phyloP scores from a whole-genome alignment of 2,888 invertebrate species.

The Xylocampa areola region DNA sequence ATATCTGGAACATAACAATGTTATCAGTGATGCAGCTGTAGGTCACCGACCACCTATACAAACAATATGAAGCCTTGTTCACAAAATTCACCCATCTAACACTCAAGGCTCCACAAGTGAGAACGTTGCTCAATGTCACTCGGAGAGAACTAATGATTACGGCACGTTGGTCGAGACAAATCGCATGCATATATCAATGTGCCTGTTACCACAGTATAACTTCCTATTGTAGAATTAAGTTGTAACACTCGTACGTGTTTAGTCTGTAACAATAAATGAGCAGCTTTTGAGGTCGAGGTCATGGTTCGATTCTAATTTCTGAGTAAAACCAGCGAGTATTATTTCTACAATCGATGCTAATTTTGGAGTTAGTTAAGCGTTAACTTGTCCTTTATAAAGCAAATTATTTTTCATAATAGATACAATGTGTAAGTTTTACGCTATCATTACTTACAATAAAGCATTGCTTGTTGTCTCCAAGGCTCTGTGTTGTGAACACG shows the following conservation, averaged over 20 bases:
- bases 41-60: slow-evolving; percentile 52
- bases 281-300: slow-evolving; percentile 53
- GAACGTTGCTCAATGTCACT: slow-evolving; percentile 75
- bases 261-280: slow-evolving; percentile 36
- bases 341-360: slow-evolving; percentile 21
- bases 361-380: slow-evolving; percentile 19
- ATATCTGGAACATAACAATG: slow-evolving; percentile 66
- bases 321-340: slow-evolving; percentile 30
- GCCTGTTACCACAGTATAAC: slow-evolving; percentile 34
- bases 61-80: slow-evolving; percentile 70
- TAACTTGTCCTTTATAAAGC: neutral
- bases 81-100: slow-evolving; percentile 63
- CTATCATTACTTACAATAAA: neutral
- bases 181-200: slow-evolving; percentile 53
- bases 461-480: neutral
- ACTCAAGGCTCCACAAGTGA: slow-evolving; percentile 73
- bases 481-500: neutral
- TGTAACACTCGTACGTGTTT: slow-evolving; percentile 38
- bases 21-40: slow-evolving; percentile 66
- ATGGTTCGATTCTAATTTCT: slow-evolving; percentile 23
- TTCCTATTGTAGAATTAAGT: slow-evolving; percentile 55
- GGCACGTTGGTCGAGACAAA: slow-evolving; percentile 66
- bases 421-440: neutral
- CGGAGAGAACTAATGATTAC: slow-evolving; percentile 70
- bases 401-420: neutral